Evolutionary conservation across 37 sponge, comb jelly and placozoan species (phyloP), one percentile per base, ranked within the genome.

Genomic region (Dysidea cf. avara): DNA sequence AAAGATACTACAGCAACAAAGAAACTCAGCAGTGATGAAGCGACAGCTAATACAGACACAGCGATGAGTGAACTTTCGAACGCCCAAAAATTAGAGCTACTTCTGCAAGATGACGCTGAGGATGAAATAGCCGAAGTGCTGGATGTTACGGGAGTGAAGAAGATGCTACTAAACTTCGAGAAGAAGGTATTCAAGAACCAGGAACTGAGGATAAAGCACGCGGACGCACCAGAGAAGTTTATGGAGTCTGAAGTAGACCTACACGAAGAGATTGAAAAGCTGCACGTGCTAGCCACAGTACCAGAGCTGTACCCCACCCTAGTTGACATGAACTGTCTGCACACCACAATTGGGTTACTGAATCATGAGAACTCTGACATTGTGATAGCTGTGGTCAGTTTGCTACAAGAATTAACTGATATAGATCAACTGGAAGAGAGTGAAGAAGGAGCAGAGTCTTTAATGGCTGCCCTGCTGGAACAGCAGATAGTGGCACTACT

Each of bases 231-330:
- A 1, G 84, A 88, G 40, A 85, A 86, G 85, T 97, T 97, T 59
- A 91, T 97, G 95, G 99, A 97, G 39, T 91, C 92, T 1, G 99
- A 97, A 54, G 31, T 97, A 46, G 95, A 97, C 52, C 65, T 97
- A 68, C 84, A 98, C 69, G 90, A 89, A 4, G 99, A 95, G 77
- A 71, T 98, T 18, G 88, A 95, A 71, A 85, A 85, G 68, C 81
- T 96, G 12, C 88, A 88, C 40, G 79, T 87, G 30, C 61, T 92
- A 49, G 90, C 96, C 31, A 95, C 99, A 0, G 87, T 77, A 18
- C 99, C 99, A 1, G 81, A 98, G 66, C 61, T 81, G 58, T 98
- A 95, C 58, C 82, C 86, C 12, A 62, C 81, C 1, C 53, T 98
- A 28, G 66, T 89, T 7, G 87, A 95, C 64, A 64, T 81, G 24